phyloP scores from a whole-genome alignment of 2,113 vertebrate genomes.

The Phodopus roborovskii region DNA sequence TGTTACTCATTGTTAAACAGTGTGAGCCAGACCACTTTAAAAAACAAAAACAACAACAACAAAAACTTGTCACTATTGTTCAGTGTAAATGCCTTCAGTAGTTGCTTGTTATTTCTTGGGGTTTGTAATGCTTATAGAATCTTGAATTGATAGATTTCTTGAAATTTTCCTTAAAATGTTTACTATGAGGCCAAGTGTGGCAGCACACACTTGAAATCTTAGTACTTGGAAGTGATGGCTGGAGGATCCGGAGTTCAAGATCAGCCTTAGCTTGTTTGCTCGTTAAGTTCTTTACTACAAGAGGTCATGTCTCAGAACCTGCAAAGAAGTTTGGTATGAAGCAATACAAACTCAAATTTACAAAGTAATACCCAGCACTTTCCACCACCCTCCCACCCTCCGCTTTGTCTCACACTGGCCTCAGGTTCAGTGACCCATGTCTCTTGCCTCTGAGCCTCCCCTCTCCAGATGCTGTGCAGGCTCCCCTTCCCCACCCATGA shows the following conservation, averaged over 20 bases:
- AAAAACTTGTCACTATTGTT: not conserved
- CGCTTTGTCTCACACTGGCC: too few relatives aligned
- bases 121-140: constrained; percentile 13
- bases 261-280: not conserved
- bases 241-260: not conserved
- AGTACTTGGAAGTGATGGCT: not conserved
- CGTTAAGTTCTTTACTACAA: not conserved
- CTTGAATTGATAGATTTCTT: constrained; percentile 18
- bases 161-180: not conserved
- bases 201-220: not conserved
- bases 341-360: not conserved
- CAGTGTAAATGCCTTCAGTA: not conserved
- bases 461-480: not conserved
- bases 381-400: not conserved
- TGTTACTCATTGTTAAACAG: not conserved
- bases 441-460: not conserved
- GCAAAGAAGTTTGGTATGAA: constrained; percentile 10
- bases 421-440: not conserved
- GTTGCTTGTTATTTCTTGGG: not conserved
- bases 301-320: not conserved
- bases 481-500: not conserved
- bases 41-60: not conserved
- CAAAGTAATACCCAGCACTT: not conserved
- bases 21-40: not conserved
- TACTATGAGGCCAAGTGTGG: not conserved